These are phyloP conservation scores for Gibbula magus DNA, from an alignment of 2,888 invertebrate species.

Conservation along the genomic window DNA sequence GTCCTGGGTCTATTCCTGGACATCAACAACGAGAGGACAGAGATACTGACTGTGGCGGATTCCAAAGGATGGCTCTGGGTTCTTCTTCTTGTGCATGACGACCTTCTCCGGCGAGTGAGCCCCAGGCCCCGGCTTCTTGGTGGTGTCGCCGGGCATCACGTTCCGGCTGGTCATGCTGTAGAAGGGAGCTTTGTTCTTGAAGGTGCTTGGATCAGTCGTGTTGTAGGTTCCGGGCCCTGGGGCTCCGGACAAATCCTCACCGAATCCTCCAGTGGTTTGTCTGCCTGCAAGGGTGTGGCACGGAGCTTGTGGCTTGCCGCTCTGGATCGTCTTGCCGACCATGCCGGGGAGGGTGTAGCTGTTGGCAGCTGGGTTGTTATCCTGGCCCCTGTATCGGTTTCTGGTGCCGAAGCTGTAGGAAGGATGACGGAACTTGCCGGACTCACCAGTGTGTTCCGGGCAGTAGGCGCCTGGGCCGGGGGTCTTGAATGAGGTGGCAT, in stretches of 20 bases:
- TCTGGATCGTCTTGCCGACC: constrained; percentile 72
- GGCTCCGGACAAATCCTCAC: constrained; percentile 68
- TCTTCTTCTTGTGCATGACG: constrained; percentile 63
- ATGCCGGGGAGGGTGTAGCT: constrained; percentile 69
- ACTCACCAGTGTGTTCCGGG: constrained; percentile 66
- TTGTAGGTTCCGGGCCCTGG: constrained; percentile 88
- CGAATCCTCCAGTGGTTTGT: constrained; percentile 79
- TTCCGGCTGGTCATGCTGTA: constrained; percentile 91
- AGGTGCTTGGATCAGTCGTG: constrained; percentile 80
- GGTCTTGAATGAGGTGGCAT: constrained; percentile 55
- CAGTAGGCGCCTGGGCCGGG: constrained; percentile 74
- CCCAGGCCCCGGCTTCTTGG: constrained; percentile 92
- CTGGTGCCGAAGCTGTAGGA: constrained; percentile 71
- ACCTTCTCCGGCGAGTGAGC: constrained; percentile 96
- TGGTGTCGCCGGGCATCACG: constrained; percentile 85
- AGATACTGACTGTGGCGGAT: constrained; percentile 75
- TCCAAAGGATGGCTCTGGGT: constrained; percentile 75
- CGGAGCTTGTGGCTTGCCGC: constrained; percentile 79
- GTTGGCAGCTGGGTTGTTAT: constrained; percentile 73
- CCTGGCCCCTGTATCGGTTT: constrained; percentile 63
- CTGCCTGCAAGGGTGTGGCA: constrained; percentile 91
- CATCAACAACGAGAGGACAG: constrained; percentile 69
- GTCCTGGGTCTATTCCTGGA: constrained; percentile 47
- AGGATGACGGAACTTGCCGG: constrained; percentile 61
- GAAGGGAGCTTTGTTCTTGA: constrained; percentile 82